Evolutionary conservation across 2,113 vertebrate genomes (phyloP).

Genomic region (Sebastes schlegelii): DNA sequence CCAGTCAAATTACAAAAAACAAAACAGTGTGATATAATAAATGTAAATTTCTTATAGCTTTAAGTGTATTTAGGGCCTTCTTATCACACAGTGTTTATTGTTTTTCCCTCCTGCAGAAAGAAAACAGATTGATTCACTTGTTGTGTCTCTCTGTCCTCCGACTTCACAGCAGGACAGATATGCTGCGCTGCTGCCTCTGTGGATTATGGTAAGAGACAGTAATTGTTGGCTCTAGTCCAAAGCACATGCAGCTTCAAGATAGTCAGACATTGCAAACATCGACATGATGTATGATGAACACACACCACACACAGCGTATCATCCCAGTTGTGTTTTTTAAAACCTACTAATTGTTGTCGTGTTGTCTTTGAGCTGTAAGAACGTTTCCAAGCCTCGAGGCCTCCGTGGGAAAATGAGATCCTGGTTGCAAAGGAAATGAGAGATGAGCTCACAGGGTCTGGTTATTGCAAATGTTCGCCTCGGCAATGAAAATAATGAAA

Average conservation of each 20-base stretch:
- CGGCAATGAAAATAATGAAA: slow-evolving; percentile 35
- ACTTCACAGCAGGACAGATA: slow-evolving; percentile 15
- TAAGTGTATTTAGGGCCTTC: too few relatives aligned
- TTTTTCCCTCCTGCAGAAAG: neutral
- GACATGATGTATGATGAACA: neutral
- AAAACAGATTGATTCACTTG: slow-evolving; percentile 29
- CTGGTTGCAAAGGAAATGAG: slow-evolving; percentile 37
- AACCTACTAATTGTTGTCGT: neutral
- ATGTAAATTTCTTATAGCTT: too few relatives aligned
- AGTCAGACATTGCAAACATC: neutral
- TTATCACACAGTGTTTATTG: neutral
- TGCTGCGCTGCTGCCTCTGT: neutral
- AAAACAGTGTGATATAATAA: too few relatives aligned
- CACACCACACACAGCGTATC: neutral
- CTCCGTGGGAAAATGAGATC: neutral
- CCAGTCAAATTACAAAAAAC: too few relatives aligned
- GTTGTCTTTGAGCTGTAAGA: slow-evolving; percentile 9
- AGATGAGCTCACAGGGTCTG: slow-evolving; percentile 11
- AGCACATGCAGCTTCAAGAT: slow-evolving; percentile 13
- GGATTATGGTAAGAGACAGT: neutral
- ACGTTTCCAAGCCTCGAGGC: neutral
- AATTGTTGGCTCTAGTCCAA: slow-evolving; percentile 15
- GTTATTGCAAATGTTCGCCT: slow-evolving; percentile 26
- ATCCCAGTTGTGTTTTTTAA: neutral
- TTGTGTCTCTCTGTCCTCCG: neutral